These are phyloP conservation scores for Polyommatus iphigenia DNA, from an alignment of 2,888 invertebrate species.

Conservation along the genomic window DNA sequence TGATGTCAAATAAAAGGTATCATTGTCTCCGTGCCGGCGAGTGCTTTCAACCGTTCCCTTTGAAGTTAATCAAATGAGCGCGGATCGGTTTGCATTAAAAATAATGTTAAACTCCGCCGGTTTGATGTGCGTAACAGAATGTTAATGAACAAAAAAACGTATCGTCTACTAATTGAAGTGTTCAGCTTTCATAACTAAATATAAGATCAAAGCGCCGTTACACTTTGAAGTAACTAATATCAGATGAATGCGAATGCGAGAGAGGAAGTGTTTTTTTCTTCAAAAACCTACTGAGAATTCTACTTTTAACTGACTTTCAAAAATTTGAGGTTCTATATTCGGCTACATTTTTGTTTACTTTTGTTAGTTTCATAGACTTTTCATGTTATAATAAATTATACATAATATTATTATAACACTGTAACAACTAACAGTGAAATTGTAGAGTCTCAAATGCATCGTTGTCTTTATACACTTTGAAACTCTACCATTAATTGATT, in stretches of 20 bases:
- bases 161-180: conserved; percentile 62
- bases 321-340: not conserved
- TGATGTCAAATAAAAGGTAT: conserved; percentile 71
- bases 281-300: not conserved
- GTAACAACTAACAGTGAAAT: not conserved
- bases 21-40: conserved; percentile 66
- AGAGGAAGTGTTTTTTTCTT: conserved; percentile 51
- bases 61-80: conserved; percentile 70
- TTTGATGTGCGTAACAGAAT: conserved; percentile 51
- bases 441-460: not conserved
- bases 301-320: not conserved
- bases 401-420: not conserved
- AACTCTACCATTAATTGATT: not conserved
- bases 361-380: too few species aligned
- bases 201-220: conserved; percentile 66
- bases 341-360: too few species aligned
- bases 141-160: conserved; percentile 55
- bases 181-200: conserved; percentile 61
- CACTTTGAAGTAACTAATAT: conserved; percentile 61
- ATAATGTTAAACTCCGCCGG: conserved; percentile 57
- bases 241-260: conserved; percentile 47
- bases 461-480: not conserved
- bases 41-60: conserved; percentile 66
- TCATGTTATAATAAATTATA: too few species aligned
- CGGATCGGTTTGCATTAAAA: conserved; percentile 60